These are phyloP conservation scores for Papilio gigon DNA, from an alignment of 2,888 invertebrate species.

Conservation along the genomic window DNA sequence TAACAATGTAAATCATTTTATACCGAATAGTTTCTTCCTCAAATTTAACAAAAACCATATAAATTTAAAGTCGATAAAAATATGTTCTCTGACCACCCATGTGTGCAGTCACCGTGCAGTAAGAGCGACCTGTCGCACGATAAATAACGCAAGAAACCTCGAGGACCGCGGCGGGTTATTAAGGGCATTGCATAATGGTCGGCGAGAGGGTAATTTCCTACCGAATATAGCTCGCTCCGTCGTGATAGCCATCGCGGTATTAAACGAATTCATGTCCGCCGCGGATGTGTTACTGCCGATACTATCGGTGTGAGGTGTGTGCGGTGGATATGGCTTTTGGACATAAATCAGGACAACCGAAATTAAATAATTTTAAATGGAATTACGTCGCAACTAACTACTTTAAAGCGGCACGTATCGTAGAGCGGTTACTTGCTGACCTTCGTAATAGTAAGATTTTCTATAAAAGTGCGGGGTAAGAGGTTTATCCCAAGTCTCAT, in stretches of 20 bases:
- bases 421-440: no score
- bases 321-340: conserved; percentile 1
- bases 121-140: conserved; percentile 51
- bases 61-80: neutral
- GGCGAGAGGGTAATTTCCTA: conserved; percentile 44
- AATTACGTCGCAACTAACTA: neutral
- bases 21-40: no score
- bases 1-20: no score
- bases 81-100: conserved; percentile 28
- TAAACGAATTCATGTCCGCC: conserved; percentile 47
- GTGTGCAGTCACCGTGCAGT: conserved; percentile 46
- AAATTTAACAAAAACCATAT: no score
- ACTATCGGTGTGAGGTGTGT: conserved; percentile 8
- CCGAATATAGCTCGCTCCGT: conserved; percentile 44
- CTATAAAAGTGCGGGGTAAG: no score
- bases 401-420: no score
- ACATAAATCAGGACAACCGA: neutral
- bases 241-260: conserved; percentile 50
- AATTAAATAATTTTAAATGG: neutral
- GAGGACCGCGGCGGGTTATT: conserved; percentile 50
- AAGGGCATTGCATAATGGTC: conserved; percentile 55
- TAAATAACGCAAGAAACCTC: conserved; percentile 46
- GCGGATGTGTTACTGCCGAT: conserved; percentile 42
- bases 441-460: no score
- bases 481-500: neutral